Base-by-base conservation (phyloP, 2,888 invertebrate species). In the Callinectes sapidus region DNA sequence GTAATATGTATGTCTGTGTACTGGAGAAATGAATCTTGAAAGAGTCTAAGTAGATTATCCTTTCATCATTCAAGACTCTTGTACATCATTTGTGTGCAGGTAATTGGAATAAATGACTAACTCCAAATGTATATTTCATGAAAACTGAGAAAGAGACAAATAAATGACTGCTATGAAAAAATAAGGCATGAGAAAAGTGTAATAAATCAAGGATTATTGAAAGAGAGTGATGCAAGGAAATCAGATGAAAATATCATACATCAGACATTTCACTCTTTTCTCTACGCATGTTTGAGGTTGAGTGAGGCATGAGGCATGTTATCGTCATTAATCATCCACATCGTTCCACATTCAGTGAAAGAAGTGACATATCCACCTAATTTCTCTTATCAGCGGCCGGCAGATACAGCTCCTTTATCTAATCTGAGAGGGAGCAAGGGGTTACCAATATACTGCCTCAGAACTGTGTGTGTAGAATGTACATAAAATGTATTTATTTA, bases 341-440 rank as follows among this genome's bases (percentile, higher is more conserved):
- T 71, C 71, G 71, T 71, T 71, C 28, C 28, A 71, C 28, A 71
- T 35, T 81, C 35, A 81, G 0, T 81, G 81, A 81, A 35, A 3
- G 32, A 35, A 32, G 18, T 35, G 81, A 81, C 81, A 81, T 35
- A 35, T 81, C 81, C 32, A 35, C 81, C 81, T 35, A 14, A 10
- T 32, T 32, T 14, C 3, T 35, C 16, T 81, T 81, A 81, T 81
- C 81, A 71, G 71, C n/a, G 28, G 28, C 71, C 71, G 39, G 86
- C 48, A 48, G 48, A 48, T 42, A 86, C n/a, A 18, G 28, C 48
- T n/a, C n/a, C 81, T 87, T 48, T 87, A 87, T 87, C 87, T 87
- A 13, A 87, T 87, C 87, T n/a, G n/a, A 3, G 23, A 48, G 23
- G 13, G 87, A 54, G 18, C 48, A 28, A 87, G 87, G 87, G 86